phyloP scores from a whole-genome alignment of 2,113 vertebrate genomes.

The Spea multiplicata region DNA sequence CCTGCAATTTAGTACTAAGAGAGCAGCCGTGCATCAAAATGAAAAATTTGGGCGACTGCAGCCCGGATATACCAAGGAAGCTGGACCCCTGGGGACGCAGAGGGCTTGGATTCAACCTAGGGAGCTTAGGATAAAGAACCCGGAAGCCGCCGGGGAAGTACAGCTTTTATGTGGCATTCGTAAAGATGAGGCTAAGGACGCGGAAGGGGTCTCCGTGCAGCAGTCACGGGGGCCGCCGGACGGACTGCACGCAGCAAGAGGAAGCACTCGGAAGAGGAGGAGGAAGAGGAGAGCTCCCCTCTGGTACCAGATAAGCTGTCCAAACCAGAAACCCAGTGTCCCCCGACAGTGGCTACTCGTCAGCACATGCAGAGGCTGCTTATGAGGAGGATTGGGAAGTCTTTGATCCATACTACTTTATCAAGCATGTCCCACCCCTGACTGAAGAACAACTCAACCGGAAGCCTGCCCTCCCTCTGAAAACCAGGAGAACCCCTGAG shows the following conservation, averaged over 20 bases:
- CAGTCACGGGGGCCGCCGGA: conserved; percentile 70
- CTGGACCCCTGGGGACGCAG: conserved; percentile 49
- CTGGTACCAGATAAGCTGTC: conserved; percentile 67
- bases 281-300: conserved; percentile 68
- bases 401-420: conserved; percentile 99
- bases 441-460: conserved; percentile 97
- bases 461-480: conserved; percentile 93
- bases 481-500: conserved; percentile 97
- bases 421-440: conserved; percentile 95
- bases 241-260: conserved; percentile 81
- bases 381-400: conserved; percentile 99
- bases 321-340: conserved; percentile 81
- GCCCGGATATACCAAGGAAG: conserved; percentile 49
- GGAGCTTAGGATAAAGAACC: conserved; percentile 32
- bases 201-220: conserved; percentile 93
- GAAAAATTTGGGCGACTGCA: too few species aligned
- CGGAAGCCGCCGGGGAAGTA: conserved; percentile 54
- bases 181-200: conserved; percentile 98
- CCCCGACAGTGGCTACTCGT: conserved; percentile 85
- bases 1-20: too few species aligned
- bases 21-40: too few species aligned
- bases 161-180: conserved; percentile 42
- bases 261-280: conserved; percentile 79
- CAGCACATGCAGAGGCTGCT: conserved; percentile 86
- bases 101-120: conserved; percentile 40